Conservation (phyloP, 2,888 invertebrate species). For the Lamellibrachia columna region DNA sequence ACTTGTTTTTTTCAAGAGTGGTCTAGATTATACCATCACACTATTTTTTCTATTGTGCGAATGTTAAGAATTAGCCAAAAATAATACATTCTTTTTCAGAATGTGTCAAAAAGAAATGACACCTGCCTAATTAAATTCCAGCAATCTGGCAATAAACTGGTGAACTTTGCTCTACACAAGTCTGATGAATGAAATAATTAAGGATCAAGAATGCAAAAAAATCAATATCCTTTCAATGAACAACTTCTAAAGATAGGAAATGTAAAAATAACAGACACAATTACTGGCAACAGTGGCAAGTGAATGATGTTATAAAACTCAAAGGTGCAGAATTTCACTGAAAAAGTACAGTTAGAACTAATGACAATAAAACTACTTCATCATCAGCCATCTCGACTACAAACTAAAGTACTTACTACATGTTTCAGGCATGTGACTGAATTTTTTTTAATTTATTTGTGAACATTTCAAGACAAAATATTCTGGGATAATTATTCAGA, state of each 20-base stretch:
- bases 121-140: not conserved
- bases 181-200: not conserved
- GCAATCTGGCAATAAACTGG: not conserved
- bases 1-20: too few relatives aligned
- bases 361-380: not conserved
- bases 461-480: not conserved
- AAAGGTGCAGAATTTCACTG: not conserved
- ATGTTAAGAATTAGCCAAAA: not conserved
- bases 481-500: not conserved
- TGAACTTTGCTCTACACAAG: not conserved
- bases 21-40: too few relatives aligned
- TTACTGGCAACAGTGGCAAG: not conserved
- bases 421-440: not conserved
- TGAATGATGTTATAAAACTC: not conserved
- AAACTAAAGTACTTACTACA: not conserved
- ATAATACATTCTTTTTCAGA: not conserved
- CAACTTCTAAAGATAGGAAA: not conserved
- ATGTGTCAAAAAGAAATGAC: not conserved
- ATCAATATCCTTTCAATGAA: not conserved
- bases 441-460: too few relatives aligned
- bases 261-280: not conserved
- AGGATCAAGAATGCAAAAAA: not conserved
- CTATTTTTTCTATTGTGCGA: not conserved
- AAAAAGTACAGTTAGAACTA: not conserved
- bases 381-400: too few relatives aligned